Evolutionary conservation across 2,797 vertebrate species (phyloP).

Genomic region (Steatocranus sp.): DNA sequence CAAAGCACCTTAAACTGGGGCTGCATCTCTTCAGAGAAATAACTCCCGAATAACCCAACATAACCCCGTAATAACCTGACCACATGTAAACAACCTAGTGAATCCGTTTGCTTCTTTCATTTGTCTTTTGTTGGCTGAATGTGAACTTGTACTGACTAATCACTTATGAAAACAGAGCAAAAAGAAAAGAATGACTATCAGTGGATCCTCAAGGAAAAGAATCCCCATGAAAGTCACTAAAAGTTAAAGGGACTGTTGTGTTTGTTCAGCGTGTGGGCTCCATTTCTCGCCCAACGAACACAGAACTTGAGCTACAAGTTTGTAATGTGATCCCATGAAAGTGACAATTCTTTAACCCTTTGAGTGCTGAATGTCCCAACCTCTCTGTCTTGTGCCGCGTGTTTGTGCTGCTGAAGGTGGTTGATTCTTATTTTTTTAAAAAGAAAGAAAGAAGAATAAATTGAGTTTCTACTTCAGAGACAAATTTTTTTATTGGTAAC

Average conservation of each 20-base stretch:
- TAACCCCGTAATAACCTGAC: conserved; percentile 84
- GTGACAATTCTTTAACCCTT: conserved; percentile 81
- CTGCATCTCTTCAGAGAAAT: conserved; percentile 81
- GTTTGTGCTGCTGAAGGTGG: conserved; percentile 78
- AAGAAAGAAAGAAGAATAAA: neutral
- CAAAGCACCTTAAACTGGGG: conserved; percentile 57
- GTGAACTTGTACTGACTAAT: conserved; percentile 59
- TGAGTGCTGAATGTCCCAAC: conserved; percentile 73
- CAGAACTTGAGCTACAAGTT: neutral
- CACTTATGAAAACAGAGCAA: conserved; percentile 21
- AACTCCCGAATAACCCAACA: conserved; percentile 82
- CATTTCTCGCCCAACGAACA: neutral
- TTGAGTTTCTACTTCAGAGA: neutral
- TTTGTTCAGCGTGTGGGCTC: conserved; percentile 11
- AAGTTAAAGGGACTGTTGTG: conserved; percentile 83
- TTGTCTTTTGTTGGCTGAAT: conserved; percentile 75
- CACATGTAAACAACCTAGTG: conserved; percentile 66
- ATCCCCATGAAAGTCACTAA: conserved; percentile 69
- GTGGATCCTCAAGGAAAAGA: conserved; percentile 22
- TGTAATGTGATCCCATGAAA: conserved; percentile 38
- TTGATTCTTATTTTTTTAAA: conserved; percentile 59
- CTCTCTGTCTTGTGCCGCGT: conserved; percentile 37
- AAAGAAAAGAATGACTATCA: conserved; percentile 3
- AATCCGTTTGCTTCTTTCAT: conserved; percentile 62
- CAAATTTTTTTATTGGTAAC: neutral